Conservation (phyloP, 2,113 vertebrate species). For the Orcinus orca region DNA sequence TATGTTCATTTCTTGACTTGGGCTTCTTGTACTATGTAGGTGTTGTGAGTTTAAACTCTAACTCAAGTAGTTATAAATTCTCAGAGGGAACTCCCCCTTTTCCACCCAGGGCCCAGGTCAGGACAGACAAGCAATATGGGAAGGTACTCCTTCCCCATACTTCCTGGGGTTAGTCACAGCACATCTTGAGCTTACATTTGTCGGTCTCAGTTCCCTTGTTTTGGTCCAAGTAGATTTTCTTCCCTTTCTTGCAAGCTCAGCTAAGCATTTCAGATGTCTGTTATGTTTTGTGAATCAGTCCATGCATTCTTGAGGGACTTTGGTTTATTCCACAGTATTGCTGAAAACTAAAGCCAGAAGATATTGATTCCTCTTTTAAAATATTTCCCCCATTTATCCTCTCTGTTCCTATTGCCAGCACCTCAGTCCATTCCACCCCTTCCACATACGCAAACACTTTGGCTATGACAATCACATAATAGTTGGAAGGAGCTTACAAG, state of each 20-base stretch:
- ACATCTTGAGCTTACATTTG: neutral
- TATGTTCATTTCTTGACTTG: slow-evolving; percentile 11
- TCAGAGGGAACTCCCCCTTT: neutral
- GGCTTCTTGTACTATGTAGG: neutral
- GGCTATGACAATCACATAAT: neutral
- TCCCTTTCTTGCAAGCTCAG: slow-evolving; percentile 21
- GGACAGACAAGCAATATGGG: neutral
- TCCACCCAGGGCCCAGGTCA: neutral
- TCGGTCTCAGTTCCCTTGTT: neutral
- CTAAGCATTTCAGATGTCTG: neutral
- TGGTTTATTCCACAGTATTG: neutral
- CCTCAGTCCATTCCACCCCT: neutral
- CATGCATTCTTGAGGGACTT: neutral
- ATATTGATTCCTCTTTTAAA: slow-evolving; percentile 11
- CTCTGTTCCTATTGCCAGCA: neutral
- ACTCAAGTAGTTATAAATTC: slow-evolving; percentile 9
- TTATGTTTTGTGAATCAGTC: neutral
- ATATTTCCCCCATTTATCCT: neutral
- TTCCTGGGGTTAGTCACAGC: neutral
- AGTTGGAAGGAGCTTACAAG: neutral
- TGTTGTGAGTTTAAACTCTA: neutral
- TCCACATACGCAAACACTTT: neutral
- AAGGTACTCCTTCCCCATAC: neutral
- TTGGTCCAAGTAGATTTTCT: neutral
- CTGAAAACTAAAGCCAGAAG: slow-evolving; percentile 29